phyloP scores from a whole-genome alignment of 2,797 vertebrate genomes.

The Falco berigora region DNA sequence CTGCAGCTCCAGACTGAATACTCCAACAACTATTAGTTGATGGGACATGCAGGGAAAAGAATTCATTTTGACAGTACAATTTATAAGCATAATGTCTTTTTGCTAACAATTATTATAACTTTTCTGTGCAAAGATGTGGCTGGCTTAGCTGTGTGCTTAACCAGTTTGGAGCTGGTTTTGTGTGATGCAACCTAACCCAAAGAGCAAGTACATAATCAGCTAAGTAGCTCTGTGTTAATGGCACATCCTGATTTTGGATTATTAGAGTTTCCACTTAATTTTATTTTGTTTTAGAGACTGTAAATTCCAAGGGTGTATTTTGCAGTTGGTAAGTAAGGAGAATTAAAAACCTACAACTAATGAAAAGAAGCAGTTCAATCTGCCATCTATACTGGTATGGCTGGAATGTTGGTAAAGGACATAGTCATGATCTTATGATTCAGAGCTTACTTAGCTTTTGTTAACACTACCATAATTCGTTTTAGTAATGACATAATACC shows the following conservation, averaged over 20 bases:
- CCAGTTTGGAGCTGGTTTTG: background rate
- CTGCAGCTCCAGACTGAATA: background rate
- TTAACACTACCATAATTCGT: background rate
- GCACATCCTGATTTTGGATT: background rate
- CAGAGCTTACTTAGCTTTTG: background rate
- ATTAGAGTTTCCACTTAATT: background rate
- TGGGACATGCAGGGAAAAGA: background rate
- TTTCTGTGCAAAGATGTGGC: background rate
- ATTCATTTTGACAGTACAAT: background rate
- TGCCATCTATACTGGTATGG: background rate
- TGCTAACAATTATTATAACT: background rate
- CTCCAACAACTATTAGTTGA: background rate
- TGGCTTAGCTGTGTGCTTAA: background rate
- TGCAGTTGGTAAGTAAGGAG: background rate
- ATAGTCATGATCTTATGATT: background rate
- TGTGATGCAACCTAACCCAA: background rate
- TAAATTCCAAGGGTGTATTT: background rate
- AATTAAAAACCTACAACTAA: background rate
- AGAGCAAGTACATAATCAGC: background rate
- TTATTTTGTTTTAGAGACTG: background rate
- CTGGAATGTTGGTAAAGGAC: background rate
- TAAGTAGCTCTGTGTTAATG: background rate
- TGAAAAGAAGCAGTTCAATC: background rate
- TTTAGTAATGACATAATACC: conserved; percentile 18
- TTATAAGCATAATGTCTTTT: background rate